Conservation (phyloP, 2,888 invertebrate genomes). For the Choreutis nemorana region DNA sequence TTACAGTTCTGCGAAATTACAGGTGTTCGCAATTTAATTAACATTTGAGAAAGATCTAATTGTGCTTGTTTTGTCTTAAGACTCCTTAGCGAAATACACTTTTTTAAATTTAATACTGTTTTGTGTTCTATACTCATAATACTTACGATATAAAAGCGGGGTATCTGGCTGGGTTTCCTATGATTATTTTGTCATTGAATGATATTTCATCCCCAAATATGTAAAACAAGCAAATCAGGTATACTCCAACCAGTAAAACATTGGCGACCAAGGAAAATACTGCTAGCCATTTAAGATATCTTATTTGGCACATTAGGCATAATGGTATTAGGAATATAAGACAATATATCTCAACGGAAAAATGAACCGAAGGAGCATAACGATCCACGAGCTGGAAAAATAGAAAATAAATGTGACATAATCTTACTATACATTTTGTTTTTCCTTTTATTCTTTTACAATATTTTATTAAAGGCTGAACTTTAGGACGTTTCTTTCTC, state of each 20-base stretch:
- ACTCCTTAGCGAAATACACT: neutral
- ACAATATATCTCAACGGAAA: conserved; percentile 51
- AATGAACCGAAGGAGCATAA: conserved; percentile 28
- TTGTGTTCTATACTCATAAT: too few relatives aligned
- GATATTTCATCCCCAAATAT: conserved; percentile 68
- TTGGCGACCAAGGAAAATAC: conserved; percentile 93
- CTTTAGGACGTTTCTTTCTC: too few relatives aligned
- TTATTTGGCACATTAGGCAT: conserved; percentile 59
- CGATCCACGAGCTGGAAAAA: conserved; percentile 47
- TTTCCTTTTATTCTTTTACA: too few relatives aligned
- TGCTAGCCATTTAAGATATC: conserved; percentile 82
- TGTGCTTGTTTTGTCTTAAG: neutral
- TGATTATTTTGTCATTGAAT: conserved; percentile 56
- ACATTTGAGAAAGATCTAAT: neutral
- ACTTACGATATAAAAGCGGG: conserved; percentile 84
- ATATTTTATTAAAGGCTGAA: too few relatives aligned
- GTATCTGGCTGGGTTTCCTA: conserved; percentile 66
- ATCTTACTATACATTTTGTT: neutral
- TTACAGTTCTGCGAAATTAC: conserved; percentile 76
- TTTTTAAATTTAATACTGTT: neutral
- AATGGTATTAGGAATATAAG: conserved; percentile 42
- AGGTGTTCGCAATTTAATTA: neutral
- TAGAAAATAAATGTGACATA: conserved; percentile 6
- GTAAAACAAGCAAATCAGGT: conserved; percentile 86
- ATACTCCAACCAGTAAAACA: conserved; percentile 76